Conservation (phyloP, 2,113 vertebrate genomes). For the Oceanites oceanicus region DNA sequence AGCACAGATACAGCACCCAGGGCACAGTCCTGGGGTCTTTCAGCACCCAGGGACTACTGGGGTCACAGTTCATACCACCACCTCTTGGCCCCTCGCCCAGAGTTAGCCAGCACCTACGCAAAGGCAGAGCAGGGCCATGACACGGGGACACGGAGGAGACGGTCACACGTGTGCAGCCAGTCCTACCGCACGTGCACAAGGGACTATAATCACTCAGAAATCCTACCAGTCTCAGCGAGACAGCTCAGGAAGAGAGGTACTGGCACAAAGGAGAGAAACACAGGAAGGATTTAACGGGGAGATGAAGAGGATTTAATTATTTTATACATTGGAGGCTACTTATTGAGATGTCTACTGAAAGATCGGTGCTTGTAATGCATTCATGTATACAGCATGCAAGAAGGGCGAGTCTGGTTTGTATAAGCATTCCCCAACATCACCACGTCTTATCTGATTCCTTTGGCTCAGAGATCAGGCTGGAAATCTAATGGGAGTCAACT, state of each 20-base stretch:
- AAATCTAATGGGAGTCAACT: slow-evolving; percentile 21
- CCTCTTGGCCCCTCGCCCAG: fast-evolving
- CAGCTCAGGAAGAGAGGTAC: neutral
- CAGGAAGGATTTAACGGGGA: neutral
- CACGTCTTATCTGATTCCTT: neutral
- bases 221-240: neutral
- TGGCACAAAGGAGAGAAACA: neutral
- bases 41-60: neutral
- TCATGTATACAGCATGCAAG: neutral
- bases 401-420: neutral
- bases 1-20: fast-evolving
- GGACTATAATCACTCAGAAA: neutral
- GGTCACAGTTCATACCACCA: fast-evolving
- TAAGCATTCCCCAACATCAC: slow-evolving; percentile 20
- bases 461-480: slow-evolving; percentile 18
- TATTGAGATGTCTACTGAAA: neutral
- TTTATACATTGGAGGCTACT: neutral
- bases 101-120: fast-evolving
- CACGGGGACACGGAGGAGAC: fast-evolving
- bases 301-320: neutral
- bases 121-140: neutral
- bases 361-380: neutral
- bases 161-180: fast-evolving
- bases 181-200: fast-evolving
- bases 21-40: fast-evolving